Evolutionary conservation across 2,888 invertebrate species (phyloP).

Genomic region (Sarcophaga subvicina): DNA sequence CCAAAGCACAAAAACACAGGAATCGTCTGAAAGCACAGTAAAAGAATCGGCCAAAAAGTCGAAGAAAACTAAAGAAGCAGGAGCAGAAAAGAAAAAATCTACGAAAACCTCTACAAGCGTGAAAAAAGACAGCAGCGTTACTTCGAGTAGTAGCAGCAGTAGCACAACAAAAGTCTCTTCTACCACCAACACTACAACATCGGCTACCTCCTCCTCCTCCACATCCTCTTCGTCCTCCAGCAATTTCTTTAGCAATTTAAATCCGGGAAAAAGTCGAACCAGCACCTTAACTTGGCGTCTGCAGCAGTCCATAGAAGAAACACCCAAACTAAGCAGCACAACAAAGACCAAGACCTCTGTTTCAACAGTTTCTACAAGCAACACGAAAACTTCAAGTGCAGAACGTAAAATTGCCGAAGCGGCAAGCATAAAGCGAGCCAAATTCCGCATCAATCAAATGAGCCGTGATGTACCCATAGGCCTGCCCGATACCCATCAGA

Average conservation of each 20-base stretch:
- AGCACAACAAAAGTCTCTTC: constrained; percentile 20
- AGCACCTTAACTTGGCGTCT: constrained; percentile 74
- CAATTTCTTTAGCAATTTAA: constrained; percentile 67
- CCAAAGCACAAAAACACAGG: neutral
- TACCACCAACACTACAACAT: constrained; percentile 32
- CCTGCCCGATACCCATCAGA: constrained; percentile 84
- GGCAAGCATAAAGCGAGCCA: constrained; percentile 83
- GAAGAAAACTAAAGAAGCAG: constrained; percentile 50
- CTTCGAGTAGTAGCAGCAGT: constrained; percentile 1
- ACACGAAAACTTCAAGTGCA: constrained; percentile 59
- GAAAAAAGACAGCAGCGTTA: constrained; percentile 59
- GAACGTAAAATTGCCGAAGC: constrained; percentile 66
- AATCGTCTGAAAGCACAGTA: neutral
- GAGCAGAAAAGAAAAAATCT: constrained; percentile 40
- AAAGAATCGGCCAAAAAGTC: constrained; percentile 13
- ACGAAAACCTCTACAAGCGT: constrained; percentile 29
- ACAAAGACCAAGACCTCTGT: constrained; percentile 59
- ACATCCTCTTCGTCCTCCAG: constrained; percentile 41
- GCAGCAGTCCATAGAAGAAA: constrained; percentile 80
- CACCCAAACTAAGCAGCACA: constrained; percentile 76
- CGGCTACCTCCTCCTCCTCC: constrained; percentile 13
- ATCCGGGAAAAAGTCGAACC: constrained; percentile 68
- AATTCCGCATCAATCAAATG: constrained; percentile 86
- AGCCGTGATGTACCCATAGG: constrained; percentile 89
- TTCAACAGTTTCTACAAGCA: constrained; percentile 65